Conservation (phyloP, 2,797 vertebrate genomes). For the Sebastes variabilis region DNA sequence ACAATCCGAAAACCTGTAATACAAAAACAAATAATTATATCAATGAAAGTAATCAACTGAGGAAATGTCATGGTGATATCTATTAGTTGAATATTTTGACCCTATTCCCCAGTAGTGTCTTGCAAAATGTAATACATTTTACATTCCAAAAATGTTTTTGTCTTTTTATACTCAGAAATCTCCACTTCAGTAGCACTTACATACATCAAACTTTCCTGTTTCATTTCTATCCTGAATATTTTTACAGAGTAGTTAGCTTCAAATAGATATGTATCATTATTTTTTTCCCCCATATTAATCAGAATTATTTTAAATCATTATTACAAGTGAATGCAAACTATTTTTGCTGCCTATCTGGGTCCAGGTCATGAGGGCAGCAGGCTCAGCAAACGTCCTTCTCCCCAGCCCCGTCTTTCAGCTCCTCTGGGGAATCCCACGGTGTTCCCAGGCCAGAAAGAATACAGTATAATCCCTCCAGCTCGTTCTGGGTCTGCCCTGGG, state of each 20-base stretch:
- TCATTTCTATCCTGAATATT: too few species aligned
- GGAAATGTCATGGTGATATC: too few species aligned
- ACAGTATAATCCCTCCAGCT: slow-evolving; percentile 21
- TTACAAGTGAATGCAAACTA: neutral
- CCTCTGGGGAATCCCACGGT: slow-evolving; percentile 12
- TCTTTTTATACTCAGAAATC: too few species aligned
- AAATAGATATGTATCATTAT: neutral
- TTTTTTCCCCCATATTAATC: neutral
- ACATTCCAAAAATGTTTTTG: too few species aligned
- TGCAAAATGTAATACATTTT: too few species aligned
- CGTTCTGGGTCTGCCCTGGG: slow-evolving; percentile 33
- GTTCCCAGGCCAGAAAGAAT: slow-evolving; percentile 23
- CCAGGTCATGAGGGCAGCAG: neutral
- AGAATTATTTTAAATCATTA: neutral
- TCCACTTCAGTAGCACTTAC: too few species aligned
- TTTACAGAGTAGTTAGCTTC: neutral
- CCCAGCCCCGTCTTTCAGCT: neutral
- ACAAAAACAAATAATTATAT: too few species aligned
- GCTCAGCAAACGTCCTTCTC: neutral
- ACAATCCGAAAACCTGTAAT: too few species aligned
- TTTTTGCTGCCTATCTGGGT: neutral
- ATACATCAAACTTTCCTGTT: too few species aligned
- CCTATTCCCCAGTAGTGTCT: too few species aligned
- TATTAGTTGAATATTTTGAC: too few species aligned
- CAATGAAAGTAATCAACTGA: too few species aligned